phyloP scores from a whole-genome alignment of 2,888 invertebrate genomes.

The Drosophila merina region DNA sequence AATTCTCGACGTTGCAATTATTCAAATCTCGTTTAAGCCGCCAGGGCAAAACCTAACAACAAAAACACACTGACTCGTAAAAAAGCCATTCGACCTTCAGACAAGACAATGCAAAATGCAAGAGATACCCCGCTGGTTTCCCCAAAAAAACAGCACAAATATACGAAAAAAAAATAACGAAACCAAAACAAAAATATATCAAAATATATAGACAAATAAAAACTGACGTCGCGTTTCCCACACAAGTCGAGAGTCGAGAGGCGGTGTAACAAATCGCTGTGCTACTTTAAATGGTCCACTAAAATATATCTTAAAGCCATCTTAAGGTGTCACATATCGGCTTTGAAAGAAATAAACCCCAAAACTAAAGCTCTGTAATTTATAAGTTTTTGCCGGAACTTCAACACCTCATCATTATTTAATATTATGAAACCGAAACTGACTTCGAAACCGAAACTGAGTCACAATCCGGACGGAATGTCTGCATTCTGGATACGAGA shows the following conservation, averaged over 20 bases:
- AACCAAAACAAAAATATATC: neutral
- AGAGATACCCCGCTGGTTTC: conserved; percentile 8
- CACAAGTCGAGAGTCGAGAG: conserved; percentile 38
- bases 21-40: conserved; percentile 24
- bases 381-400: conserved; percentile 19
- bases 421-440: conserved; percentile 20
- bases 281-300: conserved; percentile 69
- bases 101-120: conserved; percentile 23
- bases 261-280: conserved; percentile 64
- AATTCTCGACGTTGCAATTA: conserved; percentile 17
- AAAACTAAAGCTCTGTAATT: conserved; percentile 23
- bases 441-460: neutral
- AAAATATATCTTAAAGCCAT: conserved; percentile 64
- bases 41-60: neutral
- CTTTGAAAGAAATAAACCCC: conserved; percentile 49
- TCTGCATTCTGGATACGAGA: conserved; percentile 19
- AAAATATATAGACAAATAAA: neutral
- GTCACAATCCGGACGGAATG: conserved; percentile 3
- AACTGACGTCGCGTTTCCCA: conserved; percentile 28
- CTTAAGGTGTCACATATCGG: conserved; percentile 58
- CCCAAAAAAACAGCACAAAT: neutral
- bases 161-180: neutral
- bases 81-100: conserved; percentile 20
- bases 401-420: conserved; percentile 26
- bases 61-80: neutral